Evolutionary conservation across 2,797 vertebrate genomes (phyloP).

Genomic region (Sebastes matsubarae): DNA sequence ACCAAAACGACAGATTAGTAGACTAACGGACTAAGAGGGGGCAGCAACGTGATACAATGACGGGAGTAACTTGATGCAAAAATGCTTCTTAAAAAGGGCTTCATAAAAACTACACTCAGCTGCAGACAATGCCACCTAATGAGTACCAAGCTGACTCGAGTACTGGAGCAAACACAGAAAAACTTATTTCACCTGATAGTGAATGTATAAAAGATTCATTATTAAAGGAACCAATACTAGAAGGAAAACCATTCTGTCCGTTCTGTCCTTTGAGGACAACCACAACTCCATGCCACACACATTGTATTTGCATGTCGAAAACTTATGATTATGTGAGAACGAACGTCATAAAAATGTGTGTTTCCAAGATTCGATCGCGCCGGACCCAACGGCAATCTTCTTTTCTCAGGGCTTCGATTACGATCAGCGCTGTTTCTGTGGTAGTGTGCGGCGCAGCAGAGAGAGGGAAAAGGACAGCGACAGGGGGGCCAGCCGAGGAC

Average conservation of each 20-base stretch:
- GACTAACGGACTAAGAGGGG: too few relatives aligned
- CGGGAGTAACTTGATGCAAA: background rate
- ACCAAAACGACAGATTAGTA: too few relatives aligned
- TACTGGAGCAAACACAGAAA: background rate
- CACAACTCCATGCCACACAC: background rate
- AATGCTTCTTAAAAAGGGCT: background rate
- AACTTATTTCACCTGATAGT: background rate
- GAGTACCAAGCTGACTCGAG: background rate
- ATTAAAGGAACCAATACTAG: background rate
- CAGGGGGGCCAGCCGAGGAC: slow-evolving; percentile 47
- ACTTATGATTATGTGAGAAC: background rate
- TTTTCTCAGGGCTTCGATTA: slow-evolving; percentile 30
- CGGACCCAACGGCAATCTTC: background rate
- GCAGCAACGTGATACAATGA: background rate
- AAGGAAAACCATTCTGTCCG: background rate
- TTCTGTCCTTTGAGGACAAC: background rate
- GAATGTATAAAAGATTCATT: background rate
- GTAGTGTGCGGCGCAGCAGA: slow-evolving; percentile 8
- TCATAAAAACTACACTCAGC: background rate
- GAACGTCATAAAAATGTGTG: background rate
- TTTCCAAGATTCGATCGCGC: slow-evolving; percentile 21
- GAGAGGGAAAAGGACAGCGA: slow-evolving; percentile 36
- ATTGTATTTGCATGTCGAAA: background rate
- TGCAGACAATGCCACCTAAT: background rate
- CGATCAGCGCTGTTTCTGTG: slow-evolving; percentile 22